Percentiles rank a stretch among this genome's conserved stretches.
These are phyloP conservation scores for Pterois miles DNA, from an alignment of 2,797 vertebrate genomes.

Conservation along the genomic window DNA sequence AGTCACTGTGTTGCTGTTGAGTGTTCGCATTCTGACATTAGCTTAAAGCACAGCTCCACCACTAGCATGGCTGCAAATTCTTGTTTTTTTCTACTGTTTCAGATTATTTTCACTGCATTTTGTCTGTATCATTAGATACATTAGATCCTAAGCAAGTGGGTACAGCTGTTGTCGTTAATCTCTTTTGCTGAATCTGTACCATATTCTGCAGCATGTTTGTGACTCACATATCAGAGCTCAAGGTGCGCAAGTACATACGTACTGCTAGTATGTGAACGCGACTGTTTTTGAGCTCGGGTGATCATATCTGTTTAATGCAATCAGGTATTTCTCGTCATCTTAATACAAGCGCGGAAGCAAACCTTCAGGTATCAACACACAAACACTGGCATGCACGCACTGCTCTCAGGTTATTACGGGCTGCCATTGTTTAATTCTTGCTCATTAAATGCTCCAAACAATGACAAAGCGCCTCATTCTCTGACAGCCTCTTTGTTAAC, in stretches of 20 bases:
- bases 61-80: neutral
- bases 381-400: constrained; percentile 6
- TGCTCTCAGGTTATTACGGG: constrained; percentile 78
- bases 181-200: neutral
- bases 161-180: neutral
- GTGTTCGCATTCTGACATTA: neutral
- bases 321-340: constrained; percentile 28
- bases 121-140: neutral
- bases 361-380: constrained; percentile 35
- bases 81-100: no score
- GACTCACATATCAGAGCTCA: neutral
- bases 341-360: constrained; percentile 16
- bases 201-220: neutral
- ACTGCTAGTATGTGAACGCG: neutral
- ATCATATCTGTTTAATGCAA: constrained; percentile 29
- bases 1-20: no score
- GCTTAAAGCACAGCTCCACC: neutral
- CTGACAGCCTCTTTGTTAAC: constrained; percentile 77
- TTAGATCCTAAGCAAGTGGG: neutral
- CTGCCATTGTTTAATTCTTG: constrained; percentile 83
- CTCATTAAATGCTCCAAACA: constrained; percentile 82
- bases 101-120: neutral
- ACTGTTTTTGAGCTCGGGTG: neutral
- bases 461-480: constrained; percentile 76
- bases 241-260: neutral